phyloP scores from a whole-genome alignment of 2,797 vertebrate species.

The Betta splendens region DNA sequence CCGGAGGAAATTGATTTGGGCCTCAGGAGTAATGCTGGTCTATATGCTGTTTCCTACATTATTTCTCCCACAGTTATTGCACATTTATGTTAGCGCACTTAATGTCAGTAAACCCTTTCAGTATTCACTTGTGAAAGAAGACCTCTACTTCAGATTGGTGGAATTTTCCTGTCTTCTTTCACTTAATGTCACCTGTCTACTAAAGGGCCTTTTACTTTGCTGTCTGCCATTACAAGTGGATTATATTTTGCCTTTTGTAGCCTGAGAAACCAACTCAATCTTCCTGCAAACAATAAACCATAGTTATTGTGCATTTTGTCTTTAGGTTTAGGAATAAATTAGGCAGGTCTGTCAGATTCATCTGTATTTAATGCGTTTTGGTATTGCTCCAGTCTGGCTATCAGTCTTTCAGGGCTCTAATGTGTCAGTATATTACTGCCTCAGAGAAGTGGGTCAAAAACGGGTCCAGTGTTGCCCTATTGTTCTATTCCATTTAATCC shows the following conservation, averaged over 20 bases:
- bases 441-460: constrained; percentile 9
- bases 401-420: too few relatives aligned
- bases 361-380: constrained; percentile 33
- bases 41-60: constrained; percentile 48
- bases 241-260: constrained; percentile 12
- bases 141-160: neutral
- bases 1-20: constrained; percentile 57
- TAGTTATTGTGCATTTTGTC: neutral
- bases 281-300: constrained; percentile 19
- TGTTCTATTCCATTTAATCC: constrained; percentile 47
- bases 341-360: constrained; percentile 10
- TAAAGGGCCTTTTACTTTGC: constrained; percentile 17
- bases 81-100: constrained; percentile 13
- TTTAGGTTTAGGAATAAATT: too few relatives aligned
- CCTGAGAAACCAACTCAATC: constrained; percentile 6
- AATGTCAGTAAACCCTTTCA: neutral
- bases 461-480: constrained; percentile 17
- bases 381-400: constrained; percentile 32
- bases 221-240: neutral
- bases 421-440: constrained; percentile 6
- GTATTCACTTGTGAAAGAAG: constrained; percentile 9
- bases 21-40: constrained; percentile 28
- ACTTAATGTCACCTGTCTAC: constrained; percentile 10
- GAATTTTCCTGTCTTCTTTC: constrained; percentile 6
- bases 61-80: constrained; percentile 17